Evolutionary conservation across 1,140 invertebrate species (phyloP).

Genomic region (Glomeris maerens): DNA sequence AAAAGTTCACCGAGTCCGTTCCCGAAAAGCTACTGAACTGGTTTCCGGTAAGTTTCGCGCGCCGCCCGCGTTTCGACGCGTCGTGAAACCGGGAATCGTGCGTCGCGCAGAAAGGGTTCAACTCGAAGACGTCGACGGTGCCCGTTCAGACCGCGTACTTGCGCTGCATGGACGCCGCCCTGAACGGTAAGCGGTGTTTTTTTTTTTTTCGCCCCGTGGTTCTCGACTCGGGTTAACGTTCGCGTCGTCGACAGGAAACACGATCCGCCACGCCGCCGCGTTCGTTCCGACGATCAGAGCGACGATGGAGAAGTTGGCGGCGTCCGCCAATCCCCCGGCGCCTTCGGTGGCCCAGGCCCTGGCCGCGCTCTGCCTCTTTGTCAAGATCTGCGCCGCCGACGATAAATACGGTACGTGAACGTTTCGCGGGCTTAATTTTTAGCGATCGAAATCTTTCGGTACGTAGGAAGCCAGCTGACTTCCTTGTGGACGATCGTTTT

Average conservation of each 20-base stretch:
- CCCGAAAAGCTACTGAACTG: conserved; percentile 55
- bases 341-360: conserved; percentile 61
- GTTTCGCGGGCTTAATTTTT: background rate
- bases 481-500: conserved; percentile 51
- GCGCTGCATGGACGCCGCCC: conserved; percentile 48
- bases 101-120: conserved; percentile 49
- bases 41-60: conserved; percentile 44
- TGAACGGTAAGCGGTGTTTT: conserved; percentile 29
- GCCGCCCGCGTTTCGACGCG: background rate
- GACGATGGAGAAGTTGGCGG: conserved; percentile 53
- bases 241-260: conserved; percentile 35
- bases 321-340: conserved; percentile 44
- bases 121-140: conserved; percentile 59
- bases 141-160: conserved; percentile 62
- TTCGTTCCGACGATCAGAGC: conserved; percentile 46
- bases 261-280: conserved; percentile 32
- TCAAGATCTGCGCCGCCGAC: conserved; percentile 44
- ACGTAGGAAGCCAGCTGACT: conserved; percentile 38
- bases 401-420: conserved; percentile 25
- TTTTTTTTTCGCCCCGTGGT: too few relatives aligned
- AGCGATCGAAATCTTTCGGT: conserved; percentile 7
- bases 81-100: background rate
- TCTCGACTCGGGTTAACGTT: too few relatives aligned
- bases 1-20: conserved; percentile 47
- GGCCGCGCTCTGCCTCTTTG: conserved; percentile 53